Base-by-base conservation (phyloP, 2,888 invertebrate genomes). In the Netelia melanura region DNA sequence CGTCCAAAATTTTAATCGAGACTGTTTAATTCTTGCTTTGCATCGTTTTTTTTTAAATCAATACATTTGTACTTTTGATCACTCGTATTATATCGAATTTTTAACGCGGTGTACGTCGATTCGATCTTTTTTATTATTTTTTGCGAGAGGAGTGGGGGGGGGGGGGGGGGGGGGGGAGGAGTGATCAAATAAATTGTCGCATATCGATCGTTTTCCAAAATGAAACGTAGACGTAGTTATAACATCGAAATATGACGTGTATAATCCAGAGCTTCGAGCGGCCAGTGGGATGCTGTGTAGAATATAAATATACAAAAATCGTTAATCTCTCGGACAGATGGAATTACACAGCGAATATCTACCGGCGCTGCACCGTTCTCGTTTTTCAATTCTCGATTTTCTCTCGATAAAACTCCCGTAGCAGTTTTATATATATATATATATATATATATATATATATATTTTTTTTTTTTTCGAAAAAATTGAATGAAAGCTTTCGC, bases 161-260 rank as follows among this genome's bases (percentile, higher is more conserved):
- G 3, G 25, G 3, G 25, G 25, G 3, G 25, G 30, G 5, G 6
- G 5, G 30, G 5, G 30, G 3, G 25, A 1, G 25, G 10, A 75
- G 30, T 25, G 38, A 14, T 65, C 43, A 64, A 75, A 71, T 65
- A 56, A 82, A 77, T 58, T 11, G n/a, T 38, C 38, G 38, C 25
- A 54, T n/a, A 64, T 76, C 70, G 76, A 82, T 77, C 71, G 72
- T 0, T 2, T 61, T 67, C 58, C 17, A 76, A 71, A 82, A 77
- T 77, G 58, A 72, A 82, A 72, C 58, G 64, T 11, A 72, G 61
- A 56, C 65, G 64, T 68, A 43, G 56, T 62, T 75, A 64, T 70
- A 62, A 48, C 43, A 62, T 65, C 62, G 52, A 65, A 65, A 71
- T 68, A 67, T 58, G 48, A 30, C n/a, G 43, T 38, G 17, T 23